Evolutionary conservation across 1,140 invertebrate species (phyloP).

Genomic region (Batillaria attramentaria): DNA sequence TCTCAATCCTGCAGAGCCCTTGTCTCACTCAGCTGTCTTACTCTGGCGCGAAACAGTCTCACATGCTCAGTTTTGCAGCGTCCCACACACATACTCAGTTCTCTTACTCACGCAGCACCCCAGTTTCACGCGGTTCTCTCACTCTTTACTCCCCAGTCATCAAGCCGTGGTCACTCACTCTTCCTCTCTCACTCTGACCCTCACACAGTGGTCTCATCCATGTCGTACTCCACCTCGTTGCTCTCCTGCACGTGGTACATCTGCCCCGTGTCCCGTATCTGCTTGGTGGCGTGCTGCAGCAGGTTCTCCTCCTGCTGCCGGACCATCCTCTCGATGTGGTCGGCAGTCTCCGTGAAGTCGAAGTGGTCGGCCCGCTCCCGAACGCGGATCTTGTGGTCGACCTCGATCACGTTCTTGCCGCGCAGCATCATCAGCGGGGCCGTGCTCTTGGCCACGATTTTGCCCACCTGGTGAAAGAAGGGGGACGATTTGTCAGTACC

Average conservation of each 20-base stretch:
- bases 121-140: not conserved
- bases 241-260: conserved; percentile 64
- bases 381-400: conserved; percentile 62
- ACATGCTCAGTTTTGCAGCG: not conserved
- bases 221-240: conserved; percentile 55
- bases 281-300: conserved; percentile 57
- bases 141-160: not conserved
- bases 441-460: conserved; percentile 59
- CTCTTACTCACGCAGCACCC: not conserved
- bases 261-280: conserved; percentile 63
- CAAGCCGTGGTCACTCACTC: not conserved
- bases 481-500: too few relatives aligned
- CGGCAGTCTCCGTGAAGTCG: conserved; percentile 55
- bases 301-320: conserved; percentile 60
- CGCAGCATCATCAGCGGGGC: conserved; percentile 59
- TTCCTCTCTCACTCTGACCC: not conserved
- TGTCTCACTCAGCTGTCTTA: not conserved
- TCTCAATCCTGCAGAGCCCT: too few relatives aligned
- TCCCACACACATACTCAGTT: not conserved
- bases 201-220: conserved; percentile 59
- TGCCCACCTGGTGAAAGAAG: conserved; percentile 65
- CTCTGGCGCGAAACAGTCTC: not conserved
- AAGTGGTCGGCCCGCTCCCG: conserved; percentile 59
- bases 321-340: conserved; percentile 59
- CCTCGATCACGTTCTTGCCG: conserved; percentile 67